Base-by-base conservation (phyloP, 2,797 vertebrate species). In the Anomalospiza imberbis region DNA sequence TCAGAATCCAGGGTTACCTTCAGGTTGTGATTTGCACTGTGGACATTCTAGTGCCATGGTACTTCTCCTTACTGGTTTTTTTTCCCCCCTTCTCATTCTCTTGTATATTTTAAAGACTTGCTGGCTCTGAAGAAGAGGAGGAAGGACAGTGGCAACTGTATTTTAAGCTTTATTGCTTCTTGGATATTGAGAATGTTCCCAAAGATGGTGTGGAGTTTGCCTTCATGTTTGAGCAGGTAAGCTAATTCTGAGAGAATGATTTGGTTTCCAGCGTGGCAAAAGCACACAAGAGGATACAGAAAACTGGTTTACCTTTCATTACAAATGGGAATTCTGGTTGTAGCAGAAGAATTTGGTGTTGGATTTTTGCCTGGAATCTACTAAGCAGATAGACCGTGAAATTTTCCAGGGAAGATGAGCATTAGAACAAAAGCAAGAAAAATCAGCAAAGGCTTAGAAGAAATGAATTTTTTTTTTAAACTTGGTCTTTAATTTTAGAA, bases 161-260 rank as follows among this genome's bases (percentile, higher is more conserved):
- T 95, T 99, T 99, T 92, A 99, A 99, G 88, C 99, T 99, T 74
- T 99, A 99, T 97, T 99, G 99, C 88, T 99, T 99, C 97, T 97
- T 99, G 94, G 99, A 99, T 95, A 98, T 99, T 88, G 98, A 99
- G 97, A 99, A 98, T 91, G 98, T 99, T 98, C 98, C 98, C 29
- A 99, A 98, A 93, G 99, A 99, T 85, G 98, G 99, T 8, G 98
- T 99, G 72, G 99, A 99, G 97, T 99, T 99, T 96, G 99, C 99
- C 3, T 99, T 99, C 97, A 99, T 99, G 99, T 99, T 99, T 97
- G 99, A 99, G 97, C 99, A 99, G 98, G 99, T 99, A 90, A 89
- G 94, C 16, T 44, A 4, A 3, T 44, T 51, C 20, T 31, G 36
- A 40, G 42, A 61, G 32, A 82, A 22, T 31, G 3, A 47, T 31